These are phyloP conservation scores for Pristionchus maxplancki DNA, from an alignment of 2,888 invertebrate genomes.

Conservation along the genomic window DNA sequence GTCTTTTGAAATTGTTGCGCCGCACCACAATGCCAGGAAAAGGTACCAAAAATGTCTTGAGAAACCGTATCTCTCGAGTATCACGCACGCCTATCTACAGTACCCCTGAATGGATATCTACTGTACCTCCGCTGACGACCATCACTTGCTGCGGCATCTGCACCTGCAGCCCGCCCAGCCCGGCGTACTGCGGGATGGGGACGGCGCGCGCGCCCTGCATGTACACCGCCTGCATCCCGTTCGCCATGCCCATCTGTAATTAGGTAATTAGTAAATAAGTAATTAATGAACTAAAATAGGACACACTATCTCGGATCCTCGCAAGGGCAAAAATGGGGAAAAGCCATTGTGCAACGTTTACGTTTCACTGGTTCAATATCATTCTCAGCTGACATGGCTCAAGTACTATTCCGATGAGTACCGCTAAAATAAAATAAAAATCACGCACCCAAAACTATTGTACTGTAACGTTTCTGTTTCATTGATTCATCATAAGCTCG, in stretches of 20 bases:
- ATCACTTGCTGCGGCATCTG: constrained; percentile 49
- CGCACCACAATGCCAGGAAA: too few species aligned
- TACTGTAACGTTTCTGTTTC: background rate
- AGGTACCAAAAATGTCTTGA: too few species aligned
- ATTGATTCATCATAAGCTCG: background rate
- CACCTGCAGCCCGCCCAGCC: background rate
- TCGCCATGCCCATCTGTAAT: background rate
- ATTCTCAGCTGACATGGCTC: background rate
- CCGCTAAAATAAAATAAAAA: too few species aligned
- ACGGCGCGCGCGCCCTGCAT: constrained; percentile 30
- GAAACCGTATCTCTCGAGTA: background rate
- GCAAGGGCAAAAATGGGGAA: background rate
- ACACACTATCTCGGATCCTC: background rate
- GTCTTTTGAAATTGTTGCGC: too few species aligned
- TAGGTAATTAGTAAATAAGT: background rate
- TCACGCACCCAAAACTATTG: too few species aligned
- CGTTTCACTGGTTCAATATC: background rate
- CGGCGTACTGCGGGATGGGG: constrained; percentile 25
- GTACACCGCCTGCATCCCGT: constrained; percentile 2
- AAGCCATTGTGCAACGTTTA: background rate
- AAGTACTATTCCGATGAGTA: too few species aligned
- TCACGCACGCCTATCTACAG: background rate
- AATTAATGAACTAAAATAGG: background rate
- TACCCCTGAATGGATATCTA: too few species aligned
- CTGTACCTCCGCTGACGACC: constrained; percentile 37